These are phyloP conservation scores for Ethmia dodecea DNA, from an alignment of 2,888 invertebrate genomes.

Conservation along the genomic window DNA sequence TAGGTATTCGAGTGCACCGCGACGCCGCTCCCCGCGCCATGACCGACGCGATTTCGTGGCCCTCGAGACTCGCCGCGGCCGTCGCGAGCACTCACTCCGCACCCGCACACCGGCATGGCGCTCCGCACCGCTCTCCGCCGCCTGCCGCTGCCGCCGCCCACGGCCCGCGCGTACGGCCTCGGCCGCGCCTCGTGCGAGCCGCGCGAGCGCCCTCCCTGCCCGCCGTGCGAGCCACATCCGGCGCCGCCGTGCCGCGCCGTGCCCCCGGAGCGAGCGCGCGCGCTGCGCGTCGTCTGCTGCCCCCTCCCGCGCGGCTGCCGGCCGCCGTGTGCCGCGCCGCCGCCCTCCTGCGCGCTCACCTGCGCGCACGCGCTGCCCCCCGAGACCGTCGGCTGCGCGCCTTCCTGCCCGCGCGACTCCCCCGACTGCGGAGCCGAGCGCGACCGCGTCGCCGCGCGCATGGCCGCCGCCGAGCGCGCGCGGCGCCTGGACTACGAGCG, in stretches of 20 bases:
- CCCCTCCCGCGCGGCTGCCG: constrained; percentile 20
- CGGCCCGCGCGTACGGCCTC: too few species aligned
- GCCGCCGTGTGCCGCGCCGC: constrained; percentile 20
- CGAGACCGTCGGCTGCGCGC: constrained; percentile 21
- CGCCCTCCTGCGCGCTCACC: constrained; percentile 26
- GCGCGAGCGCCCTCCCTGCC: not conserved
- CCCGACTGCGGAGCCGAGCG: constrained; percentile 20
- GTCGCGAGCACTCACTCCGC: not conserved
- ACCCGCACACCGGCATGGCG: not conserved
- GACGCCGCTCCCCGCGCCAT: not conserved
- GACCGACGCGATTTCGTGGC: not conserved
- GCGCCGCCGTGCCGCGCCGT: constrained; percentile 1
- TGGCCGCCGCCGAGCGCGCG: constrained; percentile 21
- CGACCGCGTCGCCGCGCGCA: constrained; percentile 30
- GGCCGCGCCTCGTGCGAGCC: not conserved
- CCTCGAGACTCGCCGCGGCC: not conserved
- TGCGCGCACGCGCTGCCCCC: constrained; percentile 25
- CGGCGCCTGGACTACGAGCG: constrained; percentile 25
- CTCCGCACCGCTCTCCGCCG: not conserved
- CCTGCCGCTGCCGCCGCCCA: not conserved
- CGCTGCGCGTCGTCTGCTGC: constrained; percentile 1
- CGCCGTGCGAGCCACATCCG: not conserved
- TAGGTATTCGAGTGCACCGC: not conserved
- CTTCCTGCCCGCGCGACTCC: constrained; percentile 28
- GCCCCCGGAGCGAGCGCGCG: not conserved